Percentiles rank a stretch among this genome's conserved stretches.
Conservation (phyloP, 2,113 vertebrate genomes). For the Rhodinocichla rosea region DNA sequence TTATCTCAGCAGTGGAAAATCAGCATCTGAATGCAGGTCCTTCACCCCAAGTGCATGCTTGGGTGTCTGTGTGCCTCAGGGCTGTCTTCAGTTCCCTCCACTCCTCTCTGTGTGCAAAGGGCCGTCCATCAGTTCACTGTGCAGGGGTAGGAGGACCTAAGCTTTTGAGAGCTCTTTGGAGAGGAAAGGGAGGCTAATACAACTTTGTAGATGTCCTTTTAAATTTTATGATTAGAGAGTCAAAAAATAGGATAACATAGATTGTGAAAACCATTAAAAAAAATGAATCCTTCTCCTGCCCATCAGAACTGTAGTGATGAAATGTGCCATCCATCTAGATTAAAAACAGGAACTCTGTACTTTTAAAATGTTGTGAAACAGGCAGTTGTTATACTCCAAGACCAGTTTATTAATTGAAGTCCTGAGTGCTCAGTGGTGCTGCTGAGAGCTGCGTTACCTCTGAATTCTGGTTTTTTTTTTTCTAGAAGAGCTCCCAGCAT, state of each 20-base stretch:
- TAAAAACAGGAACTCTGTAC: background rate
- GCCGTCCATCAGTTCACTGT: background rate
- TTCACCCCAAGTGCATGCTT: rapidly evolving
- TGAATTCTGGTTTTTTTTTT: background rate
- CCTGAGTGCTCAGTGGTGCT: rapidly evolving
- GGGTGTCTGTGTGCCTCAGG: rapidly evolving
- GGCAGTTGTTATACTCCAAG: background rate
- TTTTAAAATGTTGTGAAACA: background rate
- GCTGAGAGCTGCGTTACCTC: background rate
- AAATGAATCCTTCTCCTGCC: background rate
- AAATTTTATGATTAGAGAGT: background rate
- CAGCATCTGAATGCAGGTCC: background rate
- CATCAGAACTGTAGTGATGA: background rate
- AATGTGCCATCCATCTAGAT: background rate
- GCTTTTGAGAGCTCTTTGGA: background rate
- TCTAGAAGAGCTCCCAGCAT: background rate
- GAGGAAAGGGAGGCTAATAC: background rate
- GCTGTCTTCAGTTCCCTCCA: background rate
- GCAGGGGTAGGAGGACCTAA: rapidly evolving
- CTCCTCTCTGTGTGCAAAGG: background rate
- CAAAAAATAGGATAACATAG: background rate
- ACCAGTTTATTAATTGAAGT: background rate
- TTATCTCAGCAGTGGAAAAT: background rate
- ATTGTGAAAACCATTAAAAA: background rate
- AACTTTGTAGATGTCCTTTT: background rate